Evolutionary conservation across 2,797 vertebrate genomes (phyloP).

Genomic region (Mormyrus hasselquistii): DNA sequence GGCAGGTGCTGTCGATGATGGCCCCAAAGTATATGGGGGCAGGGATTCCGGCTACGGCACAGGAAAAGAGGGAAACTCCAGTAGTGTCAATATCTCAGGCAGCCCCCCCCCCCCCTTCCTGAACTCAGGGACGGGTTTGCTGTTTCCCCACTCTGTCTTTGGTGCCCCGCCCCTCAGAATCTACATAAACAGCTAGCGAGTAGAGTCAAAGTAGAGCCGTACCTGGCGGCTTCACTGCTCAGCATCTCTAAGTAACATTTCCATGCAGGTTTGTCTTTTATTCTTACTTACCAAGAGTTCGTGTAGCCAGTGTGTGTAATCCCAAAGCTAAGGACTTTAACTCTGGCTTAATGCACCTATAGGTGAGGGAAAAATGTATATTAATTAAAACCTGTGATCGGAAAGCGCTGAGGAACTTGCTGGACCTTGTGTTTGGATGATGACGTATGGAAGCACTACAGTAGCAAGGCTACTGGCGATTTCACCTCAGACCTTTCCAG

Average conservation of each 20-base stretch:
- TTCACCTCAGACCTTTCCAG: not conserved
- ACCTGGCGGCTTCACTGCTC: not conserved
- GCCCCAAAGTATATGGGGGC: constrained; percentile 88
- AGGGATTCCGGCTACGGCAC: constrained; percentile 76
- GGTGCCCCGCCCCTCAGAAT: not conserved
- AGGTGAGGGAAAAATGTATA: not conserved
- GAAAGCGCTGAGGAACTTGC: not conserved
- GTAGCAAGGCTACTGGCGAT: not conserved
- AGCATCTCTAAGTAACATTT: not conserved
- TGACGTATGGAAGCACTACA: not conserved
- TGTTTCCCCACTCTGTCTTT: not conserved
- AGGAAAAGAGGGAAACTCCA: not conserved
- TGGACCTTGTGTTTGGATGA: not conserved
- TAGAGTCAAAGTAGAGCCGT: not conserved
- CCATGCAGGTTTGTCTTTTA: not conserved
- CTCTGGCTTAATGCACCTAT: constrained; percentile 80
- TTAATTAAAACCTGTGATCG: not conserved
- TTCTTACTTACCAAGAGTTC: constrained; percentile 73
- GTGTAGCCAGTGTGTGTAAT: constrained; percentile 76
- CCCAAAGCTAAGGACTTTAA: constrained; percentile 86
- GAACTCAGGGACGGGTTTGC: not conserved
- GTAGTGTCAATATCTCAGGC: not conserved
- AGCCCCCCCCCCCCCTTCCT: too few species aligned
- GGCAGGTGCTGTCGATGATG: constrained; percentile 78
- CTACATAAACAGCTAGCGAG: not conserved